These are phyloP conservation scores for Lycocerus yunnanus DNA, from an alignment of 2,888 invertebrate species.

Conservation along the genomic window DNA sequence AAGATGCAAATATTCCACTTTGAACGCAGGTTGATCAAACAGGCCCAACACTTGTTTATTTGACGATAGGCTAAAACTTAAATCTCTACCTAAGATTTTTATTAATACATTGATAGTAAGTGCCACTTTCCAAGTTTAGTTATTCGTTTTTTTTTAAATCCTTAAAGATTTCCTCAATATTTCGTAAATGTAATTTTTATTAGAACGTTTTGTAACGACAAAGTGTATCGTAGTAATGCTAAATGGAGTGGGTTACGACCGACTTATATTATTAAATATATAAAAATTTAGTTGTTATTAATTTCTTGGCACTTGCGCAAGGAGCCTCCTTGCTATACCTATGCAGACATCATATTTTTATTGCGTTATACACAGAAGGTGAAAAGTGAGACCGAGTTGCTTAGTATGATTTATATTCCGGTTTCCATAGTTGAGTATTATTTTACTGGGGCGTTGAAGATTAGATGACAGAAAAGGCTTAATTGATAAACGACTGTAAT, in stretches of 20 bases:
- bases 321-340: not conserved
- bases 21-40: conserved; percentile 27
- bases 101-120: not conserved
- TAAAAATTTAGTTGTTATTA: not conserved
- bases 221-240: too few relatives aligned
- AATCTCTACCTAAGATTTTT: conserved; percentile 6
- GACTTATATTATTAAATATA: too few relatives aligned
- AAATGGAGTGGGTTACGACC: too few relatives aligned
- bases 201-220: too few relatives aligned
- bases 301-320: not conserved
- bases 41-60: conserved; percentile 25
- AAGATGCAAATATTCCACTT: conserved; percentile 31
- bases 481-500: not conserved
- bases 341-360: not conserved
- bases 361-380: not conserved
- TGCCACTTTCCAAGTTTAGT: not conserved
- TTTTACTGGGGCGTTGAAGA: not conserved
- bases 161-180: too few relatives aligned
- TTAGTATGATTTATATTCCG: not conserved
- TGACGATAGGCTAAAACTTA: conserved; percentile 13
- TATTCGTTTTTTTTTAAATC: not conserved
- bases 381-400: not conserved
- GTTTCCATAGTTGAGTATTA: not conserved
- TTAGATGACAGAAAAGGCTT: not conserved
- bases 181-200: too few relatives aligned